Evolutionary conservation across 2,113 vertebrate species (phyloP).

Genomic region (Ctenomys sociabilis): DNA sequence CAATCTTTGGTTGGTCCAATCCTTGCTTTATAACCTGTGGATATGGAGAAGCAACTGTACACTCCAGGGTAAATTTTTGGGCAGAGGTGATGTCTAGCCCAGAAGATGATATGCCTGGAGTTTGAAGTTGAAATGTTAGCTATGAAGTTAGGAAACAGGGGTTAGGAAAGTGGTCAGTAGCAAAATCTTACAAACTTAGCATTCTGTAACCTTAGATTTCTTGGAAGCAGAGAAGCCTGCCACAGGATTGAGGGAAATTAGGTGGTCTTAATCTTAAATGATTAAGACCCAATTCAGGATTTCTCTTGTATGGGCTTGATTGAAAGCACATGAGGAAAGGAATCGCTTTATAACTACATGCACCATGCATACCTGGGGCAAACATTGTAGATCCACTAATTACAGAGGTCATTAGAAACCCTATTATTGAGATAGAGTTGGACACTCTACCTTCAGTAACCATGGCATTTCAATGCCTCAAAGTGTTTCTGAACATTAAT

Average conservation of each 20-base stretch:
- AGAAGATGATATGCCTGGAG: not conserved
- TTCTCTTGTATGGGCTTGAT: not conserved
- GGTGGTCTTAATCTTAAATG: no score
- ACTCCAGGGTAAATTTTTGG: no score
- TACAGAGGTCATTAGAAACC: not conserved
- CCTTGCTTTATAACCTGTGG: not conserved
- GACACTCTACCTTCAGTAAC: not conserved
- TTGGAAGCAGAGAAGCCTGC: not conserved
- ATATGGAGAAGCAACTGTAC: not conserved
- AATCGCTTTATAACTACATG: not conserved
- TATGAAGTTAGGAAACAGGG: fast-evolving
- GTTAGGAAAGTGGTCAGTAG: not conserved
- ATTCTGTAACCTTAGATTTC: not conserved
- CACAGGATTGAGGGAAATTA: not conserved
- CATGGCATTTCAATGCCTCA: not conserved
- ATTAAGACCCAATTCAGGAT: not conserved
- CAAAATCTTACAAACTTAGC: not conserved
- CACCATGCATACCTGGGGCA: not conserved
- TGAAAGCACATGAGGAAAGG: not conserved
- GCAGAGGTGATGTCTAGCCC: not conserved
- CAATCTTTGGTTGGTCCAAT: not conserved
- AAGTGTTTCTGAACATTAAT: not conserved
- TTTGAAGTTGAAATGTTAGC: not conserved
- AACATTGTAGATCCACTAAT: not conserved
- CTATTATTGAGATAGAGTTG: not conserved